Percentiles rank a stretch among this genome's conserved stretches.
Evolutionary conservation across 2,888 invertebrate genomes (phyloP).

Genomic region (Drosophila cracens): DNA sequence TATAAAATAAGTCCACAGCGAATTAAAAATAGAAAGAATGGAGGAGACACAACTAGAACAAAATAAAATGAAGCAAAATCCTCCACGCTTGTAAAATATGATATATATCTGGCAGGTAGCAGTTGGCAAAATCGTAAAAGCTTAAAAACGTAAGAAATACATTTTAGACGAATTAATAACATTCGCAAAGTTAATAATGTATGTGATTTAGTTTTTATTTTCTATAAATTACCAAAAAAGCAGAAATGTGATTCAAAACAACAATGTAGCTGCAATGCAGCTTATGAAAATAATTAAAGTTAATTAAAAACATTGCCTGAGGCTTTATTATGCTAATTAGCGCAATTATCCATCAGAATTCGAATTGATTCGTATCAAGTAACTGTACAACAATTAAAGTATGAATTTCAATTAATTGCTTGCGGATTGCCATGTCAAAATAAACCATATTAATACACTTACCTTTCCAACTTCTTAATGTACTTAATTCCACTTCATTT

Average conservation of each 20-base stretch:
- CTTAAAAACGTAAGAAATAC: not conserved
- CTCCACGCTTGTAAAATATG: not conserved
- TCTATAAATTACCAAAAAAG: not conserved
- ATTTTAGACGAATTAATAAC: not conserved
- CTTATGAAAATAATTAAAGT: not conserved
- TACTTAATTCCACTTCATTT: not conserved
- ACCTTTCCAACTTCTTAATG: not conserved
- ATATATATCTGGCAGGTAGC: not conserved
- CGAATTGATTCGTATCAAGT: not conserved
- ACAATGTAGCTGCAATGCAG: not conserved
- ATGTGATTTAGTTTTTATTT: not conserved
- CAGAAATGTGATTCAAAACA: not conserved
- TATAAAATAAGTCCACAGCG: constrained; percentile 40
- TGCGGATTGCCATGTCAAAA: not conserved
- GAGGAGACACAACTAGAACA: not conserved
- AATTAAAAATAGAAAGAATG: constrained; percentile 41
- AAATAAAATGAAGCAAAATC: constrained; percentile 1
- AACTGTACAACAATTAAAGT: not conserved
- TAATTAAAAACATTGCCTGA: not conserved
- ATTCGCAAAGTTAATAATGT: not conserved
- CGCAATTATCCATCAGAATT: not conserved
- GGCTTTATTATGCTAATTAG: not conserved
- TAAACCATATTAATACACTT: not conserved
- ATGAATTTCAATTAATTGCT: not conserved
- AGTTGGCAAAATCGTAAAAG: not conserved